Conservation (phyloP, 2,113 vertebrate genomes). For the Amphiprion percula region DNA sequence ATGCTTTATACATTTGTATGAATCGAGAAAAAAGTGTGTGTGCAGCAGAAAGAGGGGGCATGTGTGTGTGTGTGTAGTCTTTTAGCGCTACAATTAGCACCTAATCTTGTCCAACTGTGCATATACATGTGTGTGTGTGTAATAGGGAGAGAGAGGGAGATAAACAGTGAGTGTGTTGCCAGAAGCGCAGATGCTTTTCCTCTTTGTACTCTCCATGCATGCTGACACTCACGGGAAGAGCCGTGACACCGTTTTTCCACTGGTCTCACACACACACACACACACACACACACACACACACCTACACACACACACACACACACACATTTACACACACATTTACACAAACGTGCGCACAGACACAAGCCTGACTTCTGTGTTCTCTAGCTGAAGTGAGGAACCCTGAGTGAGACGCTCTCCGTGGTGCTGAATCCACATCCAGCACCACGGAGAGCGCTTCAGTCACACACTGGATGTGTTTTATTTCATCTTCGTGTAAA, state of each 20-base stretch:
- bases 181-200: conserved; percentile 72
- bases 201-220: conserved; percentile 72
- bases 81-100: conserved; percentile 73
- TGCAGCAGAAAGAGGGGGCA: neutral
- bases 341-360: neutral
- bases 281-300: neutral
- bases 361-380: neutral
- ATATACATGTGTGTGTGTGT: neutral
- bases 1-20: neutral
- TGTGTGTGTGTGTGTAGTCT: conserved; percentile 12
- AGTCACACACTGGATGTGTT: neutral
- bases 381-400: neutral
- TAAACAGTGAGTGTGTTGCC: conserved; percentile 45
- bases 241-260: conserved; percentile 73
- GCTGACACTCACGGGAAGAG: conserved; percentile 69
- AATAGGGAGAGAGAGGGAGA: neutral
- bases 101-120: conserved; percentile 48
- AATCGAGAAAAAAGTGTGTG: conserved; percentile 2
- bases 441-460: conserved; percentile 49
- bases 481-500: neutral
- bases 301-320: neutral
- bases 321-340: conserved; percentile 12
- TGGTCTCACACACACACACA: conserved; percentile 33
- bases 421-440: conserved; percentile 14
- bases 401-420: conserved; percentile 3